Percentiles rank a stretch among this genome's conserved stretches.
phyloP scores from a whole-genome alignment of 1,140 invertebrate species.

The Drosophila nebulosa region DNA sequence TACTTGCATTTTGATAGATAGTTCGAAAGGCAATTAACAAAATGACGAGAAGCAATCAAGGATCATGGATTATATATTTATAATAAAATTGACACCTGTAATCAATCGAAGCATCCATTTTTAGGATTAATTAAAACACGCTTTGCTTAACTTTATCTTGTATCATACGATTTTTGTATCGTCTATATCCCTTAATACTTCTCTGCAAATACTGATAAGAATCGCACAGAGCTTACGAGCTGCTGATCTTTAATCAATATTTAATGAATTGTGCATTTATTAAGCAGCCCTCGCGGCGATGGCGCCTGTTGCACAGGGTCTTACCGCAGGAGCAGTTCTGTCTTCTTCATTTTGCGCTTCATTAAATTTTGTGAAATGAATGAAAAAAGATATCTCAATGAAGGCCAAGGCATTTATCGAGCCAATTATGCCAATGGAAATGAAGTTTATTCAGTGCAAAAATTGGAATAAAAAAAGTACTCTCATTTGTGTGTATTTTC shows the following conservation, averaged over 20 bases:
- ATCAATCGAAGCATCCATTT: no score
- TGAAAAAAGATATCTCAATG: conserved; percentile 4
- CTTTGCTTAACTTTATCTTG: no score
- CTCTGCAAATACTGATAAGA: no score
- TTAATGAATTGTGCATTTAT: no score
- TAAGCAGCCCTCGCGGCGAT: neutral
- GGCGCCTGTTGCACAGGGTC: conserved; percentile 34
- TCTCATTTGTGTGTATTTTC: conserved; percentile 23
- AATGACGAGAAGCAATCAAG: conserved; percentile 16
- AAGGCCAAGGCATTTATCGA: conserved; percentile 29
- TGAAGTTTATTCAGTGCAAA: conserved; percentile 47
- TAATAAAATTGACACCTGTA: no score
- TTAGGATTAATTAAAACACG: no score
- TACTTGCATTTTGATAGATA: conserved; percentile 47
- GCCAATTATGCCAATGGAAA: conserved; percentile 60
- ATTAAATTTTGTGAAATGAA: conserved; percentile 47
- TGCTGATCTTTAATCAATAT: no score
- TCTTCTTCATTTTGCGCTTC: conserved; percentile 63
- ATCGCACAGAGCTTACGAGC: no score
- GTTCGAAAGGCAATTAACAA: conserved; percentile 61
- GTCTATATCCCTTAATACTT: no score
- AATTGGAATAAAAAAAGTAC: conserved; percentile 19
- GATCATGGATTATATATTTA: no score
- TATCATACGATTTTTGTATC: no score
- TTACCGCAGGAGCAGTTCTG: neutral